These are phyloP conservation scores for Apantesis nais DNA, from an alignment of 2,888 invertebrate genomes.

Conservation along the genomic window DNA sequence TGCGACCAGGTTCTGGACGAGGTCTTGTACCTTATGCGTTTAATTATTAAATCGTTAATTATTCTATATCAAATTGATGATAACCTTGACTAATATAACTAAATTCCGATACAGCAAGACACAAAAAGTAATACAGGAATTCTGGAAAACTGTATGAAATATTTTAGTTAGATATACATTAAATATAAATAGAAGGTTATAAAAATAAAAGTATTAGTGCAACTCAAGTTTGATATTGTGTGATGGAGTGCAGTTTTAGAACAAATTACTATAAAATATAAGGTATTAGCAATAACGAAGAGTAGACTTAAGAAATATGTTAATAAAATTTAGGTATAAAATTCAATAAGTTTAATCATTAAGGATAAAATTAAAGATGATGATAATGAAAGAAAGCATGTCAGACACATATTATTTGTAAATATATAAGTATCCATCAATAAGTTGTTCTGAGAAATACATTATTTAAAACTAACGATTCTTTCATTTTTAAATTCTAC, in stretches of 20 bases:
- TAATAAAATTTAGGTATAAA: not conserved
- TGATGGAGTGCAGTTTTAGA: not conserved
- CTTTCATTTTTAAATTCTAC: too few species aligned
- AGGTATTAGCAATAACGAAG: not conserved
- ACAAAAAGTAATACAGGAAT: too few species aligned
- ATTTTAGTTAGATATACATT: not conserved
- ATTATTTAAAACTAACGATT: not conserved
- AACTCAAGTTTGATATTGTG: not conserved
- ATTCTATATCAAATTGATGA: not conserved
- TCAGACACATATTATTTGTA: not conserved
- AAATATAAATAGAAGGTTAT: not conserved
- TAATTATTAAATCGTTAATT: not conserved
- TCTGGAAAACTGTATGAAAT: not conserved
- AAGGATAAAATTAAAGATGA: too few species aligned
- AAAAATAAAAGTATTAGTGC: not conserved
- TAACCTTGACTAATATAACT: not conserved
- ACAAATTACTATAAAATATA: not conserved
- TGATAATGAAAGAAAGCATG: too few species aligned
- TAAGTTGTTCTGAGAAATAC: too few species aligned
- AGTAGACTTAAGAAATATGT: too few species aligned
- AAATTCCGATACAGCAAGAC: not conserved
- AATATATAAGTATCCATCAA: too few species aligned
- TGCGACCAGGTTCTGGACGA: not conserved
- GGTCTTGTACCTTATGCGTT: too few species aligned
- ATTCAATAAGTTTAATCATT: too few species aligned